Evolutionary conservation across 2,888 invertebrate species (phyloP).

Genomic region (Cephus runcator): DNA sequence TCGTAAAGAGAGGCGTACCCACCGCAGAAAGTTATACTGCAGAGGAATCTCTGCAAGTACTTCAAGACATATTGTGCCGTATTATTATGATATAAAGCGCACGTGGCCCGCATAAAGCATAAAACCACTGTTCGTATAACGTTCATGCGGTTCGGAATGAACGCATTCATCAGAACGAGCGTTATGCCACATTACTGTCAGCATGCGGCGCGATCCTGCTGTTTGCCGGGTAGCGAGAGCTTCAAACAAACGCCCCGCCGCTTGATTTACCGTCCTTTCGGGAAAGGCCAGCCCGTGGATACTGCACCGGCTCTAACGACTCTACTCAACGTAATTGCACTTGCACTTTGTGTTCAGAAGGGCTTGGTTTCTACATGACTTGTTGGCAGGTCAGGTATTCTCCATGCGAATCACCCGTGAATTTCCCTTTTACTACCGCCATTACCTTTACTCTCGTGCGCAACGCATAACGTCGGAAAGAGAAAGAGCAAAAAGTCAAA

Average conservation of each 20-base stretch:
- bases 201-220: conserved; percentile 14
- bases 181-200: conserved; percentile 26
- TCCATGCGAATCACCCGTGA: background rate
- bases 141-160: conserved; percentile 9
- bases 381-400: background rate
- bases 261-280: background rate
- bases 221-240: conserved; percentile 4
- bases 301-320: background rate
- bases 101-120: conserved; percentile 27
- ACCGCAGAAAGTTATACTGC: background rate
- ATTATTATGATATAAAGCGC: conserved; percentile 50
- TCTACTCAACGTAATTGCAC: background rate
- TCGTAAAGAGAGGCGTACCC: background rate
- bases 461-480: background rate
- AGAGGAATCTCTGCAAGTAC: background rate
- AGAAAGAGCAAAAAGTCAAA: background rate
- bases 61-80: conserved; percentile 2
- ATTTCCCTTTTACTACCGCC: background rate
- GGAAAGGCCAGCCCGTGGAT: background rate
- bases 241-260: background rate
- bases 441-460: background rate
- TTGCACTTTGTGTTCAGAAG: background rate
- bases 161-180: conserved; percentile 15
- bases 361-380: background rate
- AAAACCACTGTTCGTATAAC: conserved; percentile 11